phyloP scores from a whole-genome alignment of 2,888 invertebrate genomes.

The Agapostemon virescens region DNA sequence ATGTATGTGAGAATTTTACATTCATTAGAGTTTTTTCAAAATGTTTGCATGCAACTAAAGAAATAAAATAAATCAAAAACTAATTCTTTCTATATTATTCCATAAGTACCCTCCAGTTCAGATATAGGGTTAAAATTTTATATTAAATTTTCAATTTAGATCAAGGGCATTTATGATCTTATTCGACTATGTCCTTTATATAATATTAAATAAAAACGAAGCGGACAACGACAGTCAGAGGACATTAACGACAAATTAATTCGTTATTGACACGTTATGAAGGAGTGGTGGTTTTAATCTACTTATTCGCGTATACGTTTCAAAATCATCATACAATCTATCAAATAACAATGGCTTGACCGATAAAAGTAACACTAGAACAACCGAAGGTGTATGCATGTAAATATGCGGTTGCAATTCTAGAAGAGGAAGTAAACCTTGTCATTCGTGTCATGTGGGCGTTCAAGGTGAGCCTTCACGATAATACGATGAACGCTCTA shows the following conservation, averaged over 20 bases:
- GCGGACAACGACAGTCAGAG: not conserved
- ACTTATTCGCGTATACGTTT: not conserved
- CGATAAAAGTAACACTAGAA: conserved; percentile 11
- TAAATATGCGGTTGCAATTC: conserved; percentile 48
- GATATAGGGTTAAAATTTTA: no score
- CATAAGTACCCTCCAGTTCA: no score
- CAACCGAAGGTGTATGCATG: conserved; percentile 25
- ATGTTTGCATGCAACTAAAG: no score
- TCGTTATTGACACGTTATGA: not conserved
- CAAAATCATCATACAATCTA: not conserved
- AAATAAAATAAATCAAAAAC: no score
- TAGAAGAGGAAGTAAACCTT: conserved; percentile 59
- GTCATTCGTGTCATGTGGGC: conserved; percentile 54
- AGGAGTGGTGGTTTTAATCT: not conserved
- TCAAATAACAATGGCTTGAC: not conserved
- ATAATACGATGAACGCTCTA: conserved; percentile 48
- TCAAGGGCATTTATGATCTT: no score
- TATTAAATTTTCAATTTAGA: no score
- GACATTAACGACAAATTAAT: not conserved
- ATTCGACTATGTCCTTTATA: no score
- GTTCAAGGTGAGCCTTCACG: conserved; percentile 52
- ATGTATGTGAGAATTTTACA: no score
- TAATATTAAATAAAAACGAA: not conserved
- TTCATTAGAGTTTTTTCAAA: no score
- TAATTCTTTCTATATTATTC: no score